Conservation (phyloP, 2,797 vertebrate genomes). For the Rhynchonycteris naso region DNA sequence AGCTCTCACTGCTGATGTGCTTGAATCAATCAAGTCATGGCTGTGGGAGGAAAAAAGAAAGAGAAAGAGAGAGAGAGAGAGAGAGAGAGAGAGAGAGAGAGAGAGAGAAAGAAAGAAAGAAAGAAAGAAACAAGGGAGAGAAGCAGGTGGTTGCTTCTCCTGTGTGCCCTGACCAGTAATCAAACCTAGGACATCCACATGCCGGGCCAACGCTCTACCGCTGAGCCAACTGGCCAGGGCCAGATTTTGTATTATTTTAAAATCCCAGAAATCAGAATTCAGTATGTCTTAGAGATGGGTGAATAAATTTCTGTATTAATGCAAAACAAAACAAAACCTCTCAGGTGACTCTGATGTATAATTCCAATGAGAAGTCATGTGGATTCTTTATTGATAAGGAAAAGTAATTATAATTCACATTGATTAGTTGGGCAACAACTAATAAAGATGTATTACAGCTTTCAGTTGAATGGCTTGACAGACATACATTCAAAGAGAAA, state of each 20-base stretch:
- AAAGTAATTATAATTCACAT: not conserved
- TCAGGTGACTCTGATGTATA: not conserved
- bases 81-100: no score
- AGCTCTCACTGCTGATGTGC: no score
- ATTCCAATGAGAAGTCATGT: not conserved
- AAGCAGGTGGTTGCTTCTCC: no score
- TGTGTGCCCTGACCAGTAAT: no score
- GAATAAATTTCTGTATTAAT: not conserved
- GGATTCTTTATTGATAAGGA: not conserved
- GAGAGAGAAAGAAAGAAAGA: no score
- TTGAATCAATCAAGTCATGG: no score
- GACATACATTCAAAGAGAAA: conserved; percentile 12
- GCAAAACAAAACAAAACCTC: conserved; percentile 14
- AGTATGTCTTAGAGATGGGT: not conserved
- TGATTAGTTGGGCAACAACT: not conserved
- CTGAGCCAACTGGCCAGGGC: no score
- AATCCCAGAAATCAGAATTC: conserved; percentile 1
- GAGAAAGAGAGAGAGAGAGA: no score
- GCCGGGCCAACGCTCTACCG: no score
- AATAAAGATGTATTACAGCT: not conserved
- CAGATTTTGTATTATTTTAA: not conserved
- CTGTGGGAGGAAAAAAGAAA: no score
- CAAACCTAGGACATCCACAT: no score
- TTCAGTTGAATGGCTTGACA: not conserved
- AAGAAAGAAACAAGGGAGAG: no score